Conservation (phyloP, 2,113 vertebrate genomes). For the Antigone vipio region DNA sequence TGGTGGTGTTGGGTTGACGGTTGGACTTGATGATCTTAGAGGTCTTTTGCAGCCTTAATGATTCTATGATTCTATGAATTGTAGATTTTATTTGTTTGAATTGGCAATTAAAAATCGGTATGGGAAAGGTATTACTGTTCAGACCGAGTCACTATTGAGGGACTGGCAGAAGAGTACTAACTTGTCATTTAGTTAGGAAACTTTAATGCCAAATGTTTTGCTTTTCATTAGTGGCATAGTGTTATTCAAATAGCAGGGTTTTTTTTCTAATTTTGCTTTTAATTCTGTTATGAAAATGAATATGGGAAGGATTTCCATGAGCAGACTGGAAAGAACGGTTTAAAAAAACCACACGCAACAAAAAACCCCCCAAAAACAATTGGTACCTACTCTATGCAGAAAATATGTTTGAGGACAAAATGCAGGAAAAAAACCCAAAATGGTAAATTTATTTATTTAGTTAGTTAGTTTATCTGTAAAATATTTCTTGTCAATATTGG, state of each 20-base stretch:
- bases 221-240: not conserved
- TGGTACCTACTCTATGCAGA: not conserved
- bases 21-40: too few relatives aligned
- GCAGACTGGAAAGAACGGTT: not conserved
- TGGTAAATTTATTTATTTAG: not conserved
- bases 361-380: too few relatives aligned
- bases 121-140: not conserved
- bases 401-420: not conserved
- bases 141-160: not conserved
- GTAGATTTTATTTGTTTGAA: not conserved
- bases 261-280: not conserved
- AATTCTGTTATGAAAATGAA: not conserved
- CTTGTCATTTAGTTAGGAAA: not conserved
- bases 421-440: not conserved
- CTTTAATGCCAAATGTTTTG: not conserved
- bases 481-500: not conserved
- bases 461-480: not conserved
- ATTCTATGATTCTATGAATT: not conserved
- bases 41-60: too few relatives aligned
- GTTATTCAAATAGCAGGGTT: not conserved
- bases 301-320: not conserved
- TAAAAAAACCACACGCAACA: too few relatives aligned
- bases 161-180: not conserved
- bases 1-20: too few relatives aligned
- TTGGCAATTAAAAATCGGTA: not conserved